Base-by-base conservation (phyloP, 2,113 vertebrate genomes). In the Festucalex cinctus region DNA sequence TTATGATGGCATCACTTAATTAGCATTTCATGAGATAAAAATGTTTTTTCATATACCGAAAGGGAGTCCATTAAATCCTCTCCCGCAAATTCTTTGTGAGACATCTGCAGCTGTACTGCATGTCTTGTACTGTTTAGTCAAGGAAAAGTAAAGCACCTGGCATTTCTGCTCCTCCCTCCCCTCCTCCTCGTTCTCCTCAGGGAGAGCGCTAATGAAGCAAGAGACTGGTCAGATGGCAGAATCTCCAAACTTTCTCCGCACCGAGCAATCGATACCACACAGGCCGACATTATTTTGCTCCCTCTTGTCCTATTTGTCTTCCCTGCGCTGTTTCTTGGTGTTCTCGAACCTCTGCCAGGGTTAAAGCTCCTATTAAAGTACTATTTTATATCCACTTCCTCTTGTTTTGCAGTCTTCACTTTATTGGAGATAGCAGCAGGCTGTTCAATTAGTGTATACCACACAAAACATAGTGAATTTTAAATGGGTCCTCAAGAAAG, bases 131-230 rank as follows among this genome's bases (percentile, higher is more conserved):
- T 70, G 65, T 80, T 79, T 73, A 58, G 59, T 67, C 68, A 74
- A 65, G 70, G 68, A 78, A 68, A 85, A 75, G 65, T 79, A 65
- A 79, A 54, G 61, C 66, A 26, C 63, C 44, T 69, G 64, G 62
- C 66, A 74, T 65, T 36, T 48, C 3, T 73, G 56, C n/a, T 68
- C 68, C 49, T 67, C 26, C 22, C 2, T 73, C 63, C 19, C 63
- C 19, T 63, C 68, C 51, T 70, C 46, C 4, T 73, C 63, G 12
- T 70, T 65, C 57, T 70, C 46, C 64, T 76, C 48, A 54, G 81
- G 79, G 85, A 77, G 76, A 65, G 74, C 57, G 75, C 75, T 86
- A 88, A 88, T 85, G 83, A 89, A 88, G 80, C 74, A 80, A 75
- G 76, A 83, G 70, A 81, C 74, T 73, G 76, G 82, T 86, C 79